A percentile compares a stretch with the other conserved stretches of the same genome.
These are phyloP conservation scores for Micrastur ruficollis DNA, from an alignment of 2,797 vertebrate genomes.

Conservation along the genomic window DNA sequence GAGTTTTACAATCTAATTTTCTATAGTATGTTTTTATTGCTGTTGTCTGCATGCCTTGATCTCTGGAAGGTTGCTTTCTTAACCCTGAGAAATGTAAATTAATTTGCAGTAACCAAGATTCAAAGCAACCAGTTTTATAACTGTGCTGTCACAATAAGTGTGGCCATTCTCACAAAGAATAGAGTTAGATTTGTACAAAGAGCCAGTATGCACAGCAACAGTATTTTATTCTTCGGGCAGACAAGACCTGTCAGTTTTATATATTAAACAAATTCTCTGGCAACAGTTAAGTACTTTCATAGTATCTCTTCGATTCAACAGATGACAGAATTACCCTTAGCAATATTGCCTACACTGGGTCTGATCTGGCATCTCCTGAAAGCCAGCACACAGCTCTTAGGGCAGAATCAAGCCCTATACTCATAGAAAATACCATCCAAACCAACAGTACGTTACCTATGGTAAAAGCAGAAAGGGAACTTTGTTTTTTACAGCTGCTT, in stretches of 20 bases:
- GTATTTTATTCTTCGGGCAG: background rate
- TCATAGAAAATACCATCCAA: background rate
- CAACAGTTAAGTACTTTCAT: background rate
- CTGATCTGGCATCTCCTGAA: background rate
- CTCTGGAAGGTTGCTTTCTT: background rate
- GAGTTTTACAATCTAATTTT: background rate
- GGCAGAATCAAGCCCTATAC: background rate
- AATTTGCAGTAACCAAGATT: background rate
- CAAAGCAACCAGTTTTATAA: background rate
- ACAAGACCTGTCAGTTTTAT: background rate
- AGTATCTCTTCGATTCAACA: background rate
- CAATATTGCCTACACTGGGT: rapidly evolving
- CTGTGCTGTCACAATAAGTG: rapidly evolving
- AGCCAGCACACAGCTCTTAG: background rate
- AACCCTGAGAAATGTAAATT: background rate
- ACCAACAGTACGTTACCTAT: rapidly evolving
- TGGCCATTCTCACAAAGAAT: background rate
- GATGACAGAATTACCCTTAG: background rate
- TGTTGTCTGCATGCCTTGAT: background rate
- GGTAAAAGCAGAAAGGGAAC: background rate
- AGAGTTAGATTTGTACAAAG: background rate
- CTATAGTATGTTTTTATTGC: background rate
- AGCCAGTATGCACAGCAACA: background rate
- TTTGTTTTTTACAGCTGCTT: background rate
- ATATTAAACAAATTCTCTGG: background rate